Evolutionary conservation across 2,888 invertebrate species (phyloP).

Genomic region (Cephalotes varians): DNA sequence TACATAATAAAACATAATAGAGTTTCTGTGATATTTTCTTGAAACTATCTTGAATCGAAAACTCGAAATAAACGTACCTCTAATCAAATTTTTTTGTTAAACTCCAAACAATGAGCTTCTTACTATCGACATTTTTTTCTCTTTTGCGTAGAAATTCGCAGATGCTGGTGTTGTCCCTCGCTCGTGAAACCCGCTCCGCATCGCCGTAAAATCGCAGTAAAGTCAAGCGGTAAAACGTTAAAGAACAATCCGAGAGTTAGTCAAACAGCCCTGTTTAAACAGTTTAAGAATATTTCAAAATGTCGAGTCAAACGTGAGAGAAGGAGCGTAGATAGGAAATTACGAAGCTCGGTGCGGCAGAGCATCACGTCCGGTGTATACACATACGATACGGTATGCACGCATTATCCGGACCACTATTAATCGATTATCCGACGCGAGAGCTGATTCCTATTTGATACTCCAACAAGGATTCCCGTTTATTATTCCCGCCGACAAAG

Average conservation of each 20-base stretch:
- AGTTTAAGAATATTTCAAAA: slow-evolving; percentile 6
- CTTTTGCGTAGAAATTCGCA: neutral
- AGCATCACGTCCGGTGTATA: slow-evolving; percentile 1
- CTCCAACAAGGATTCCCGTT: slow-evolving; percentile 67
- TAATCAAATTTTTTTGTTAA: neutral
- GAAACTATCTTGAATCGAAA: neutral
- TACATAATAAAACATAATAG: neutral
- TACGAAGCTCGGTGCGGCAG: neutral
- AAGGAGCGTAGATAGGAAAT: neutral
- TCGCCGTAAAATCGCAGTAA: neutral
- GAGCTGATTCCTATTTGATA: slow-evolving; percentile 69
- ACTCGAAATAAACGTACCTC: neutral
- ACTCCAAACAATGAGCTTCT: neutral
- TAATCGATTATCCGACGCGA: slow-evolving; percentile 68
- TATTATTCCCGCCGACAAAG: slow-evolving; percentile 56
- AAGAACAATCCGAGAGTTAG: neutral
- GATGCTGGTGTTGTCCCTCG: neutral
- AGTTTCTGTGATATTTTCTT: neutral
- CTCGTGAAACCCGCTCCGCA: neutral
- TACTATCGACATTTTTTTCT: neutral
- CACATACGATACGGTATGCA: neutral
- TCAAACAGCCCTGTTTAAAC: neutral
- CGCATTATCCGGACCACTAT: slow-evolving; percentile 60
- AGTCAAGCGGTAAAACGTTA: neutral
- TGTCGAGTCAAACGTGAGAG: neutral